Evolutionary conservation across 2,888 invertebrate genomes (phyloP).

Genomic region (Helicoverpa assulta): DNA sequence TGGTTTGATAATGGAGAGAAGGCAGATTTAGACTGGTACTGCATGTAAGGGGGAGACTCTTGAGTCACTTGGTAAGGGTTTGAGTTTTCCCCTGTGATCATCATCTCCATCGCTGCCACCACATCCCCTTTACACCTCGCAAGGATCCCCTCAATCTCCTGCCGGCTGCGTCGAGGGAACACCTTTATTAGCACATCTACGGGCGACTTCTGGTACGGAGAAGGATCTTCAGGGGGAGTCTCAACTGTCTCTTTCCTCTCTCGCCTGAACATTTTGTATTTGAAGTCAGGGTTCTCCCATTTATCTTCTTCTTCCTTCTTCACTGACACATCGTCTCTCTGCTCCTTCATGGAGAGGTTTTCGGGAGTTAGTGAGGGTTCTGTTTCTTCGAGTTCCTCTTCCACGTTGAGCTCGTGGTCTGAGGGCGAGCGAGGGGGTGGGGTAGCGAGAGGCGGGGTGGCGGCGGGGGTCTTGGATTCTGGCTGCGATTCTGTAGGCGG

Average conservation of each 20-base stretch:
- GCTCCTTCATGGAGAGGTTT: slow-evolving; percentile 94
- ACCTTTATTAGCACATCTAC: slow-evolving; percentile 97
- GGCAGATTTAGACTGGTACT: slow-evolving; percentile 92
- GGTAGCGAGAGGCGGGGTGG: slow-evolving; percentile 78
- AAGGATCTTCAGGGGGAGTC: slow-evolving; percentile 67
- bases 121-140: slow-evolving; percentile 97
- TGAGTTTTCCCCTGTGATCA: slow-evolving; percentile 92
- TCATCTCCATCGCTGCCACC: slow-evolving; percentile 97
- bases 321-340: slow-evolving; percentile 85
- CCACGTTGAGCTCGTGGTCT: slow-evolving; percentile 89
- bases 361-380: slow-evolving; percentile 93
- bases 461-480: slow-evolving; percentile 79
- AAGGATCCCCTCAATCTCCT: slow-evolving; percentile 96
- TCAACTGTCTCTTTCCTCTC: slow-evolving; percentile 74
- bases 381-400: slow-evolving; percentile 89
- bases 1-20: slow-evolving; percentile 93
- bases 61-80: slow-evolving; percentile 81
- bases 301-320: slow-evolving; percentile 88
- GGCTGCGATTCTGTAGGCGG: slow-evolving; percentile 76
- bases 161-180: slow-evolving; percentile 96
- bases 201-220: slow-evolving; percentile 92
- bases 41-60: slow-evolving; percentile 84
- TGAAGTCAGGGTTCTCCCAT: slow-evolving; percentile 83
- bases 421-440: slow-evolving; percentile 87
- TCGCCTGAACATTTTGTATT: slow-evolving; percentile 84